phyloP scores from a whole-genome alignment of 1,140 invertebrate genomes.

The Halictus rubicundus region DNA sequence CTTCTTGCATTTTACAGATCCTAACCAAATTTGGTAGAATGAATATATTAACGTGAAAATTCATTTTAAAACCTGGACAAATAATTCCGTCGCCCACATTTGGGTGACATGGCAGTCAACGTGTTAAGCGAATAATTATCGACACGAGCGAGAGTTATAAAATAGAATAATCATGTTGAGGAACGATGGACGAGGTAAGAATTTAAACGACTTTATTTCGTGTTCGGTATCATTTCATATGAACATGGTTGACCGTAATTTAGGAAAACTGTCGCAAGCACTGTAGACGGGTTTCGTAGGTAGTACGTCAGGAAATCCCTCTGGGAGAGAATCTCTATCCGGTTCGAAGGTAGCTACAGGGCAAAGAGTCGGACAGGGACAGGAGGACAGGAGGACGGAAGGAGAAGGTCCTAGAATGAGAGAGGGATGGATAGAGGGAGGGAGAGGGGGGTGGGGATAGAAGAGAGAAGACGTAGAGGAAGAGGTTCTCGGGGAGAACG shows the following conservation, averaged over 20 bases:
- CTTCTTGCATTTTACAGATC: no score
- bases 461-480: neutral
- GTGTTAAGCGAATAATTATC: no score
- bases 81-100: no score
- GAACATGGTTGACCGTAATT: constrained; percentile 44
- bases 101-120: no score
- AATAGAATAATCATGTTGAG: neutral
- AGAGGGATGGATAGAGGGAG: neutral
- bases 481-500: constrained; percentile 9
- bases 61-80: no score
- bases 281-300: constrained; percentile 27
- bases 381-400: neutral
- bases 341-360: constrained; percentile 30
- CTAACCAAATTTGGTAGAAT: no score
- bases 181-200: neutral
- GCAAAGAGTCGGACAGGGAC: constrained; percentile 28
- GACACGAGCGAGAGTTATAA: neutral
- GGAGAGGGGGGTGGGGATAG: neutral
- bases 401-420: neutral
- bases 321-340: constrained; percentile 53
- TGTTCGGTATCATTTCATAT: constrained; percentile 28
- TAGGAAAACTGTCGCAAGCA: constrained; percentile 32
- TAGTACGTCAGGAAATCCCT: constrained; percentile 53
- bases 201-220: constrained; percentile 2
- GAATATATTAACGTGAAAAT: no score